Conservation (phyloP, 2,113 vertebrate species). For the Amazona guildingii region DNA sequence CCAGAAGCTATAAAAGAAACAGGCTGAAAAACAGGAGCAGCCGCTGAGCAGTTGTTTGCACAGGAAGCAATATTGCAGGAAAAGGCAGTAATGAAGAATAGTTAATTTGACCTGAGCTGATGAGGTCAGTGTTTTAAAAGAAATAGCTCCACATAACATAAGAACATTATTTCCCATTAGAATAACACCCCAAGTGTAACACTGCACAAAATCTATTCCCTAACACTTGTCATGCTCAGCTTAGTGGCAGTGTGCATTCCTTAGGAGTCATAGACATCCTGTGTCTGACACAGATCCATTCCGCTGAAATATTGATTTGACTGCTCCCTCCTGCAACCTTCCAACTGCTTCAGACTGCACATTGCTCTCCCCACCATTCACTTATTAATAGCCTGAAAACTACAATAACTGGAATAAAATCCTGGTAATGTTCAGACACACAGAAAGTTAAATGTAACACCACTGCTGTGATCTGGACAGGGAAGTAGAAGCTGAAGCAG, state of each 20-base stretch:
- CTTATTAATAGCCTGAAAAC: neutral
- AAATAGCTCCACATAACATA: neutral
- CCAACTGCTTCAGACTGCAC: neutral
- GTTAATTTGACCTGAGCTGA: constrained; percentile 42
- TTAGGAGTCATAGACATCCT: constrained; percentile 8
- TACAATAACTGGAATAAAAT: neutral
- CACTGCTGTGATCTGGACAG: neutral
- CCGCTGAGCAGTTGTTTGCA: constrained; percentile 17
- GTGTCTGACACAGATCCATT: neutral
- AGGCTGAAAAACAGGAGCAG: constrained; percentile 39
- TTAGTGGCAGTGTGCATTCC: neutral
- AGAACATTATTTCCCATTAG: neutral
- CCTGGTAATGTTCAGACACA: neutral
- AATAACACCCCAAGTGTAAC: neutral
- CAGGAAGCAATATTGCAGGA: constrained; percentile 51
- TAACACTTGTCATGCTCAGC: neutral
- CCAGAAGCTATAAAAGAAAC: constrained; percentile 44
- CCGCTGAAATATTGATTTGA: neutral
- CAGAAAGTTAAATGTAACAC: neutral
- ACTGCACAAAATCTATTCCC: neutral
- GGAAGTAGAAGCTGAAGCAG: neutral
- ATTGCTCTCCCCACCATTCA: neutral
- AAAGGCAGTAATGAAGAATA: constrained; percentile 47
- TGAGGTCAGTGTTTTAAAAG: constrained; percentile 33
- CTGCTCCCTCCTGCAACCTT: neutral